Conservation (phyloP, 2,888 invertebrate genomes). For the Aphodius sticticus region DNA sequence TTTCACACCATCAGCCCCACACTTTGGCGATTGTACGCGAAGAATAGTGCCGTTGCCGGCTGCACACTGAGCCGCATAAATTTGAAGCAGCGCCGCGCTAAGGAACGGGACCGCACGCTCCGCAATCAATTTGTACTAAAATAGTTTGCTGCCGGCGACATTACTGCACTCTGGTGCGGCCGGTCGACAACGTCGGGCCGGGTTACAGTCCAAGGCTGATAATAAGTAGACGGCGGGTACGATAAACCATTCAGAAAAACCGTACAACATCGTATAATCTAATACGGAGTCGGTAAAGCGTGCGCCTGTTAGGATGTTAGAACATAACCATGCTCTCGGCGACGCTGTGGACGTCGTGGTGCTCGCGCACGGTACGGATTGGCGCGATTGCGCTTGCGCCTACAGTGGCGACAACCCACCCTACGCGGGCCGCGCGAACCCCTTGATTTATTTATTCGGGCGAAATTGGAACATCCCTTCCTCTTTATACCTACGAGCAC, state of each 20-base stretch:
- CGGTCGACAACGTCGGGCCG: slow-evolving; percentile 49
- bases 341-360: slow-evolving; percentile 30
- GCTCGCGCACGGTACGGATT: slow-evolving; percentile 40
- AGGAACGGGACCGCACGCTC: slow-evolving; percentile 33
- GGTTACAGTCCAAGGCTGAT: slow-evolving; percentile 61
- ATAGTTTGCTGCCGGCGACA: slow-evolving; percentile 58
- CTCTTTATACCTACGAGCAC: neutral
- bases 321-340: slow-evolving; percentile 53
- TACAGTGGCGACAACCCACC: slow-evolving; percentile 40
- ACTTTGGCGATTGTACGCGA: slow-evolving; percentile 24
- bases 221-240: slow-evolving; percentile 46
- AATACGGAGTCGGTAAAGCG: neutral
- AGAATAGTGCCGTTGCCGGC: slow-evolving; percentile 20
- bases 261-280: slow-evolving; percentile 10
- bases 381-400: slow-evolving; percentile 41
- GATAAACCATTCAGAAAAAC: slow-evolving; percentile 49
- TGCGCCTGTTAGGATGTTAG: slow-evolving; percentile 40
- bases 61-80: slow-evolving; percentile 48
- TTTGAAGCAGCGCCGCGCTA: slow-evolving; percentile 29
- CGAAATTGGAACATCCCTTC: neutral
- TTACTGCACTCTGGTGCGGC: slow-evolving; percentile 57
- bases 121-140: slow-evolving; percentile 60
- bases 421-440: slow-evolving; percentile 30
- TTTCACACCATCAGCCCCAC: slow-evolving; percentile 45
- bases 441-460: neutral